Conservation (phyloP, 2,113 vertebrate species). For the Dicaeum eximium region DNA sequence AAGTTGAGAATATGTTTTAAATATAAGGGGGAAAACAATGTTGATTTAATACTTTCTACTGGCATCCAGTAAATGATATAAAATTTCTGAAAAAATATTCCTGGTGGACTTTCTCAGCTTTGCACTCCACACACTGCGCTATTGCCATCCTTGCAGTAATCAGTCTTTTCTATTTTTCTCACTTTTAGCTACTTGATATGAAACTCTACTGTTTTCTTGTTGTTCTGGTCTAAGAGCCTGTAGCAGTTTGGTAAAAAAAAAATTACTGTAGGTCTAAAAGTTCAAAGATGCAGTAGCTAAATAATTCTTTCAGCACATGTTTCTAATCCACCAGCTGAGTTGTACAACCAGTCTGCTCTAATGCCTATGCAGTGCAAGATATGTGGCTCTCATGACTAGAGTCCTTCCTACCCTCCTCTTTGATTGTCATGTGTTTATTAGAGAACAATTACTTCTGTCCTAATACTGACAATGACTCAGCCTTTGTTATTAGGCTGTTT, state of each 20-base stretch:
- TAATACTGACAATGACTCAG: not conserved
- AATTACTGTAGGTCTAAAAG: not conserved
- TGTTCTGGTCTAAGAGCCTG: not conserved
- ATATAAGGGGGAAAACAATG: not conserved
- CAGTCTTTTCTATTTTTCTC: not conserved
- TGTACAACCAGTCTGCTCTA: not conserved
- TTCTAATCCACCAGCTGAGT: not conserved
- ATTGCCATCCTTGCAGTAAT: not conserved
- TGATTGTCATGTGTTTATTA: constrained; percentile 15
- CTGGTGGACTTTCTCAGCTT: not conserved
- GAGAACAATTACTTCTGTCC: constrained; percentile 2
- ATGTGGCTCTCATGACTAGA: not conserved
- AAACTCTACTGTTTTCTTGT: not conserved
- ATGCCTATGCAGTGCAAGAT: not conserved
- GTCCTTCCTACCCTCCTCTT: not conserved
- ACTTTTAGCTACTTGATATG: not conserved
- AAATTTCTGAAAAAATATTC: not conserved
- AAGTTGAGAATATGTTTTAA: not conserved
- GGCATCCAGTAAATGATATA: not conserved
- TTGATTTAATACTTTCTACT: not conserved
- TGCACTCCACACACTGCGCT: not conserved
- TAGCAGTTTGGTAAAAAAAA: not conserved
- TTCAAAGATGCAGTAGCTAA: not conserved
- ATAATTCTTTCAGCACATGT: not conserved
- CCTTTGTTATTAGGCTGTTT: not conserved